Evolutionary conservation across 2,113 vertebrate species (phyloP).

Genomic region (Theropithecus gelada): DNA sequence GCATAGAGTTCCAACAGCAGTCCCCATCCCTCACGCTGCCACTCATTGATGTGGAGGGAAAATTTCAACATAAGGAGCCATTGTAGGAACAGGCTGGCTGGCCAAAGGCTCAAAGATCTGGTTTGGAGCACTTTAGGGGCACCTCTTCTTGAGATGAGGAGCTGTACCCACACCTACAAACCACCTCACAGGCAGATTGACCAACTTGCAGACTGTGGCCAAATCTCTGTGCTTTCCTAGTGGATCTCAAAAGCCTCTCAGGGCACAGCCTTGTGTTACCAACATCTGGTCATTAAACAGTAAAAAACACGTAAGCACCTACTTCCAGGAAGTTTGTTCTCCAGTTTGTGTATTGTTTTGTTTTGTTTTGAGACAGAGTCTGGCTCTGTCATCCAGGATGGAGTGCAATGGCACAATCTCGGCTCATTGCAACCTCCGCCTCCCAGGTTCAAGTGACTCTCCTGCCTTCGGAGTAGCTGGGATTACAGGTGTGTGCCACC

Average conservation of each 20-base stretch:
- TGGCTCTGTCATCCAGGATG: no score
- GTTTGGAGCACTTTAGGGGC: neutral
- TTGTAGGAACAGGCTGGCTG: neutral
- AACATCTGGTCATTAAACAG: neutral
- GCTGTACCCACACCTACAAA: neutral
- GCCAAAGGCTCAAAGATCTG: neutral
- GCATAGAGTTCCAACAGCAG: neutral
- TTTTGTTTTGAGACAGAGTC: neutral
- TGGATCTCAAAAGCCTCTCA: neutral
- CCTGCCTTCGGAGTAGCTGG: no score
- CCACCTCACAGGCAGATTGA: neutral
- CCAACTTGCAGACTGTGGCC: accelerated
- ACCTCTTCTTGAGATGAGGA: neutral
- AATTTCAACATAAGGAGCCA: neutral
- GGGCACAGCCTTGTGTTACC: neutral
- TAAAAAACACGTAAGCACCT: neutral
- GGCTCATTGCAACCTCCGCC: no score
- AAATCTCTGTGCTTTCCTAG: neutral
- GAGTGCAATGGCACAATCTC: no score
- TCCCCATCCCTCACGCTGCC: neutral
- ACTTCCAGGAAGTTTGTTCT: neutral
- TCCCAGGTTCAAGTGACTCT: no score
- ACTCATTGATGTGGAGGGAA: neutral
- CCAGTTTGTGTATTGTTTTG: neutral
- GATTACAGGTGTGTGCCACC: no score